A percentile compares a stretch with the other conserved stretches of the same genome.
Conservation (phyloP, 2,888 invertebrate genomes). For the Drosophila mulleri region DNA sequence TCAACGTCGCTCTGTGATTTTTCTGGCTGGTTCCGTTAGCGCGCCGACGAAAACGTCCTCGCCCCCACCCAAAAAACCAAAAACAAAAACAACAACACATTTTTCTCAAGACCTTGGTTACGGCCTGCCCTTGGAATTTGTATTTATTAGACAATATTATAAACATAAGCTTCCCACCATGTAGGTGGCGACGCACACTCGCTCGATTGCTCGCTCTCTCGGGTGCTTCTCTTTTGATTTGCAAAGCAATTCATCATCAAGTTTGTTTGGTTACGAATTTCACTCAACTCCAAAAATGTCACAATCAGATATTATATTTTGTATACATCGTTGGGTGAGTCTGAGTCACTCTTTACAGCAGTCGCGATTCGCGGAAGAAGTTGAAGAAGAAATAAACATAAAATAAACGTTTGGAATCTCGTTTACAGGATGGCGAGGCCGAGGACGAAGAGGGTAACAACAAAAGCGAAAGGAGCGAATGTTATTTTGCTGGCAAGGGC, state of each 20-base stretch:
- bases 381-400: constrained; percentile 7
- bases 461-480: constrained; percentile 89
- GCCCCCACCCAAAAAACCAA: constrained; percentile 47
- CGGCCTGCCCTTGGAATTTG: constrained; percentile 63
- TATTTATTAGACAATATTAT: constrained; percentile 54
- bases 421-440: constrained; percentile 82
- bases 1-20: constrained; percentile 55
- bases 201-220: constrained; percentile 7
- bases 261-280: constrained; percentile 47
- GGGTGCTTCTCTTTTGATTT: constrained; percentile 22
- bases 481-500: constrained; percentile 98
- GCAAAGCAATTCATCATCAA: constrained; percentile 50
- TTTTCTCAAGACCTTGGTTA: constrained; percentile 66
- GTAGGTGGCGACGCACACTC: constrained; percentile 37
- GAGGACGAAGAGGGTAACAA: constrained; percentile 83
- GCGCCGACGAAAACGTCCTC: constrained; percentile 19
- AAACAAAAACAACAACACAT: constrained; percentile 37
- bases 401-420: constrained; percentile 1
- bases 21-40: constrained; percentile 59
- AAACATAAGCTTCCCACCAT: constrained; percentile 44
- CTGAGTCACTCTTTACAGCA: constrained; percentile 15
- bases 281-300: constrained; percentile 48
- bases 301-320: constrained; percentile 50
- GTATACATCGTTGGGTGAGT: constrained; percentile 49
- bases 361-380: constrained; percentile 15